Evolutionary conservation across 2,797 vertebrate species (phyloP).

Genomic region (Eupleurogrammus muticus): DNA sequence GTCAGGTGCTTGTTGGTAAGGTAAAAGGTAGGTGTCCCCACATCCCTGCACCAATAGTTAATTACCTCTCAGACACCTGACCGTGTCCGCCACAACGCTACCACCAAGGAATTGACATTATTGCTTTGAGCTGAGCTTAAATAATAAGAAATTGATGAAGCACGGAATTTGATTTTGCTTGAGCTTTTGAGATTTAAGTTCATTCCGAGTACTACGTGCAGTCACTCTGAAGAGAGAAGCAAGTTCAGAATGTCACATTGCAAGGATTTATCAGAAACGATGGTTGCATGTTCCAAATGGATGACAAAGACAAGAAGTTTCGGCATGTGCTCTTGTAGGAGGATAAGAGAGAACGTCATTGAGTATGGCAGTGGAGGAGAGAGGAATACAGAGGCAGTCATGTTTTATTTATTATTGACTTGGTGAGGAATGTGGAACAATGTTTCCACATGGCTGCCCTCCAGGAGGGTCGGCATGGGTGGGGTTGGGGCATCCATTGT

Average conservation of each 20-base stretch:
- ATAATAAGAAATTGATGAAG: constrained; percentile 6
- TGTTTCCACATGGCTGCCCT: constrained; percentile 84
- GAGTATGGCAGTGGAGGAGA: constrained; percentile 32
- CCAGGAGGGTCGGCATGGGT: constrained; percentile 67
- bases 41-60: constrained; percentile 60
- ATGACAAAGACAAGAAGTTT: constrained; percentile 12
- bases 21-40: constrained; percentile 61
- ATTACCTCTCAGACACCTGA: constrained; percentile 64
- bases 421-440: constrained; percentile 85
- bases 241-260: constrained; percentile 17
- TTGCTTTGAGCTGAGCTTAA: constrained; percentile 27
- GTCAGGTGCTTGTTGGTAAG: constrained; percentile 57
- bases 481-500: constrained; percentile 71
- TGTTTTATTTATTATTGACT: constrained; percentile 87
- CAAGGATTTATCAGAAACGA: not conserved
- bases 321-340: constrained; percentile 20
- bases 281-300: constrained; percentile 1
- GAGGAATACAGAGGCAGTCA: constrained; percentile 60
- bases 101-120: constrained; percentile 15
- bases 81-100: constrained; percentile 22
- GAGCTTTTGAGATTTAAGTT: constrained; percentile 4
- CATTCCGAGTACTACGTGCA: not conserved
- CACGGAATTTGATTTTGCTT: not conserved
- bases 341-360: constrained; percentile 41
- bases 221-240: not conserved